Conservation (phyloP, 2,797 vertebrate species). For the Eurystomus glaucurus region DNA sequence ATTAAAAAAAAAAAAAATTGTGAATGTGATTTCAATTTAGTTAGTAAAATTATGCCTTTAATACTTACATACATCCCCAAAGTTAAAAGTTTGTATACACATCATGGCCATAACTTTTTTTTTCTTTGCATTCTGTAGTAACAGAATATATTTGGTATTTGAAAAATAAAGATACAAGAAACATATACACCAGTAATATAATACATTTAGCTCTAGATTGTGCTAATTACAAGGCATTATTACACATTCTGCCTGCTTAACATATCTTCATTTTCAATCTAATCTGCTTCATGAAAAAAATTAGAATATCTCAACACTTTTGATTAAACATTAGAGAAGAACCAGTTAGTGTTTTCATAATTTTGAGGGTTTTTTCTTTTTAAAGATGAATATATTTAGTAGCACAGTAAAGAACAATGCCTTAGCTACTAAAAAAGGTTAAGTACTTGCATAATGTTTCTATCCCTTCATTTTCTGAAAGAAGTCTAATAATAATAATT, state of each 20-base stretch:
- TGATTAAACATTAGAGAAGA: constrained; percentile 44
- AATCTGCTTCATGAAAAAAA: constrained; percentile 6
- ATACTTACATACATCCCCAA: background rate
- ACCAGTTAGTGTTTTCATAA: background rate
- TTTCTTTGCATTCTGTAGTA: background rate
- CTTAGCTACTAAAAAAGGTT: constrained; percentile 35
- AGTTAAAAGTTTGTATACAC: background rate
- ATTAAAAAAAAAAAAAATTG: background rate
- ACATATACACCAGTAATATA: background rate
- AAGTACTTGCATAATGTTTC: constrained; percentile 35
- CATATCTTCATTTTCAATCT: constrained; percentile 5
- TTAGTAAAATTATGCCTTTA: background rate
- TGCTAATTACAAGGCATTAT: background rate
- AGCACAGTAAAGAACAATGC: constrained; percentile 46
- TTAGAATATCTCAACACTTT: background rate
- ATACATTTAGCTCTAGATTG: background rate
- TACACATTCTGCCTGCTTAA: background rate
- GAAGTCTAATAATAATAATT: constrained; percentile 75
- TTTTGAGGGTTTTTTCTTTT: background rate
- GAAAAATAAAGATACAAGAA: background rate
- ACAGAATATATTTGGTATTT: background rate
- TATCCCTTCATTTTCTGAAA: constrained; percentile 58
- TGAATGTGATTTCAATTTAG: background rate
- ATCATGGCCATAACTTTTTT: fast-evolving
- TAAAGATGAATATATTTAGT: constrained; percentile 17